These are phyloP conservation scores for Drosophila parthenogenetica DNA, from an alignment of 2,888 invertebrate genomes.

Conservation along the genomic window DNA sequence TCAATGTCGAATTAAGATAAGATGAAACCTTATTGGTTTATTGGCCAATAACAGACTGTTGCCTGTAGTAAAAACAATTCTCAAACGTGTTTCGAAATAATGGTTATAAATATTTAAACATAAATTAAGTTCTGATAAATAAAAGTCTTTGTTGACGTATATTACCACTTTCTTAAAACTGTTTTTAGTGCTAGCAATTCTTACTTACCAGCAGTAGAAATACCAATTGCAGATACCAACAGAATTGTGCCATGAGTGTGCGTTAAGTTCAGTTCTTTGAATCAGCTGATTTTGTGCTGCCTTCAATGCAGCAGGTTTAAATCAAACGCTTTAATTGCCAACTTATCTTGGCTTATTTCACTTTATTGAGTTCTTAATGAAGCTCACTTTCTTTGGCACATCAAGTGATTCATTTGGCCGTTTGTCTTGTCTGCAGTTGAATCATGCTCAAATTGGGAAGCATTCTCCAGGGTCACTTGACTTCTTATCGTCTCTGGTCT, in stretches of 20 bases:
- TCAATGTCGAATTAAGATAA: conserved; percentile 49
- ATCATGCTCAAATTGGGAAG: conserved; percentile 53
- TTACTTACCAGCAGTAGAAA: conserved; percentile 81
- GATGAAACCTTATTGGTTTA: conserved; percentile 21
- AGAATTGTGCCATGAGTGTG: conserved; percentile 77
- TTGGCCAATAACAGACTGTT: conserved; percentile 12
- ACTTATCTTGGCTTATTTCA: conserved; percentile 29
- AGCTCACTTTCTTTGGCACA: conserved; percentile 60
- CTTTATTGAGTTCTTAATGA: conserved; percentile 56
- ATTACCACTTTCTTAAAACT: not conserved
- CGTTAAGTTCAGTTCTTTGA: conserved; percentile 28
- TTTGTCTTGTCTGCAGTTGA: conserved; percentile 55
- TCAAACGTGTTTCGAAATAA: not conserved
- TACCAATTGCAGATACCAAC: conserved; percentile 78
- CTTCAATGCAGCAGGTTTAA: conserved; percentile 30
- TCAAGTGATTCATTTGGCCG: conserved; percentile 67
- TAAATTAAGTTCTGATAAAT: too few species aligned
- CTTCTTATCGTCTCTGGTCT: conserved; percentile 12
- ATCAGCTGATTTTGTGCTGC: conserved; percentile 21
- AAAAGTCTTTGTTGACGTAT: not conserved
- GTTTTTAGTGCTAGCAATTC: not conserved
- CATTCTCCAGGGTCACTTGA: conserved; percentile 42
- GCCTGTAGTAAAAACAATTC: not conserved
- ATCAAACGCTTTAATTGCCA: conserved; percentile 35
- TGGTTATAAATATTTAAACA: too few species aligned